Base-by-base conservation (phyloP, 2,888 invertebrate genomes). In the Leptopilina syphax region DNA sequence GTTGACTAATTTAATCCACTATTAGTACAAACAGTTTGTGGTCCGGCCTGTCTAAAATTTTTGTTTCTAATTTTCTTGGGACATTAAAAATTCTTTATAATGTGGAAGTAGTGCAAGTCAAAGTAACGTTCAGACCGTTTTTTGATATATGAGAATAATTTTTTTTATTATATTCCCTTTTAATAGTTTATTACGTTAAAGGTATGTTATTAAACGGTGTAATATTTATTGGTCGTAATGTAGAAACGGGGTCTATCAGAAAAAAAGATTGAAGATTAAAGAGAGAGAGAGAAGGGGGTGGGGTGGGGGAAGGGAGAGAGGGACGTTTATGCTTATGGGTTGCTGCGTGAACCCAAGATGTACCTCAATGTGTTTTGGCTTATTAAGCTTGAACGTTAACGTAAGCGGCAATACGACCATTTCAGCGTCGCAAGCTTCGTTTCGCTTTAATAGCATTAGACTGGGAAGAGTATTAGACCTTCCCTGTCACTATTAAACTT, bases 371-470 rank as follows among this genome's bases (percentile, higher is more conserved):
- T 80, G 77, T 77, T 82, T 82, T 47, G 80, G 79, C 78, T 76
- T 82, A 83, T 83, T 81, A 83, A 84, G 81, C 83, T 65, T 77
- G 77, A 80, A 82, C 81, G 81, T 83, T 83, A 84, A 85, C 78
- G 84, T 83, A 81, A 84, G 82, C 80, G 80, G 79, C 81, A 84
- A 85, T 83, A 78, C 82, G 77, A 77, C 79, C 83, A 81, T 83
- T 83, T 83, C 81, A 82, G 73, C 81, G 76, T 66, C 79, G 67
- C 79, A 81, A 83, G 73, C 81, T 81, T 82, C 67, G 83, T 82
- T 83, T 80, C 81, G 79, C 79, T 80, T 82, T 83, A 82, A 83
- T 79, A 80, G 81, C 79, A 81, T 82, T 77, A 81, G 82, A 81
- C 81, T 77, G 79, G 76, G 24, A 81, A 78, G 65, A 76, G 81